Base-by-base conservation (phyloP, 2,113 vertebrate genomes). In the Piprites chloris region DNA sequence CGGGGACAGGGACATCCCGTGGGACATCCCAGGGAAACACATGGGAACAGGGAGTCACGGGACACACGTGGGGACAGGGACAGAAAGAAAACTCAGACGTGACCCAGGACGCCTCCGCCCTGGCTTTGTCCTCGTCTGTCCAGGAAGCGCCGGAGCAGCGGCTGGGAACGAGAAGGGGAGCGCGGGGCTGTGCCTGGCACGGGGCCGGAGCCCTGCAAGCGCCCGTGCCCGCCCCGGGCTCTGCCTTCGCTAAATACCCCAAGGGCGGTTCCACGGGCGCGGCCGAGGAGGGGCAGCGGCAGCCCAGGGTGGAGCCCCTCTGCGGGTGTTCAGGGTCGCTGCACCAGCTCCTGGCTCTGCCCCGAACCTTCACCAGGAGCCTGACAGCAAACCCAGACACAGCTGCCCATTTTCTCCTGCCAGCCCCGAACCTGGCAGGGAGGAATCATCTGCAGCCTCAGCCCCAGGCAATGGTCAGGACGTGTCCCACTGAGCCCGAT, bases 261-360 rank as follows among this genome's bases (percentile, higher is more conserved):
- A 20, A 0, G 22, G 26, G 28, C 1, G 28, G 27, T 30, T 62
- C 35, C 0, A 1, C 61, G 35, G 11, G 0, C 0, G 2, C 1
- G 11, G 14, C 42, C 1, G 2, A n/a, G 35, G 26, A 30, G 15
- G 13, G 15, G 13, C 23, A 14, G 12, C 0, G 3, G 22, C 35
- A 13, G 28, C 30, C 12, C 9, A 15, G 37, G 42, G 37, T 20
- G 30, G 33, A 26, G 24, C 22, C 26, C 6, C 24, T 8, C 3
- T 12, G 2, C 0, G 0, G 5, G 2, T 6, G 1, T 3, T 9
- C 20, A 5, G 65, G 26, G 16, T 50, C 72, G 24, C 56, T 24
- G 2, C 1, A 0, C 5, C n/a, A 19, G 41, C 59, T 55, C 32
- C 53, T 30, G 5, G 9, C n/a, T 35, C 35, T 55, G 55, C 26